Conservation (phyloP, 2,888 invertebrate species). For the Teleiodes luculella region DNA sequence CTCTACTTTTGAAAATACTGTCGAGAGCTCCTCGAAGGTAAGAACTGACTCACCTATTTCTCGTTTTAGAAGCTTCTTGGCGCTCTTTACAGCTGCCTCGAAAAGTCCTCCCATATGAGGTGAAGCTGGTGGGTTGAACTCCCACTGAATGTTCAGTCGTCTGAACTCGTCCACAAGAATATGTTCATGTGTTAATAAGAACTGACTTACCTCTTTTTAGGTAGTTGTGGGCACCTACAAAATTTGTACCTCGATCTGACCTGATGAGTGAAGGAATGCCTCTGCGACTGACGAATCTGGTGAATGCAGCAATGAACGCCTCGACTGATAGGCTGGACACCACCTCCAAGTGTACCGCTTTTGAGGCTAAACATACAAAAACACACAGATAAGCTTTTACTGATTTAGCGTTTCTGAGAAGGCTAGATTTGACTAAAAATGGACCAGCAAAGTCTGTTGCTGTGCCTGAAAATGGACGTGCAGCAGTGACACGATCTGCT, state of each 20-base stretch:
- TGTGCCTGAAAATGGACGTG: slow-evolving; percentile 8
- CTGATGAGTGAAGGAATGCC: slow-evolving; percentile 15
- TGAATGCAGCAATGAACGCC: slow-evolving; percentile 19
- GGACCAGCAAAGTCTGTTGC: slow-evolving; percentile 18
- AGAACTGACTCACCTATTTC: neutral
- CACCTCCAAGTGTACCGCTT: slow-evolving; percentile 19
- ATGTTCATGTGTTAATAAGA: neutral
- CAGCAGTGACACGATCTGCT: slow-evolving; percentile 5
- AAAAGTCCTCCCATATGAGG: slow-evolving; percentile 19
- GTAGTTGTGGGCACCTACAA: slow-evolving; percentile 13
- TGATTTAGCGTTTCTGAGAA: slow-evolving; percentile 9
- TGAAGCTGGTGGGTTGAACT: slow-evolving; percentile 9
- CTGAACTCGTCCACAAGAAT: neutral
- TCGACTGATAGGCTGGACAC: slow-evolving; percentile 18
- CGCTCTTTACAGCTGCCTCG: slow-evolving; percentile 17
- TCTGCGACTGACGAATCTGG: slow-evolving; percentile 17
- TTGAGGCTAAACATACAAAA: slow-evolving; percentile 17
- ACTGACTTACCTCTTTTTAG: slow-evolving; percentile 4
- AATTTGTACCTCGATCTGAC: slow-evolving; percentile 22
- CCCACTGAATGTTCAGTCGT: slow-evolving; percentile 8
- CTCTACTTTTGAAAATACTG: slow-evolving; percentile 11
- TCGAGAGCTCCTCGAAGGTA: slow-evolving; percentile 12
- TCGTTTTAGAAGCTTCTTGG: slow-evolving; percentile 4
- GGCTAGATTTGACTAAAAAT: slow-evolving; percentile 9
- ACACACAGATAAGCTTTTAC: slow-evolving; percentile 13